Evolutionary conservation across 2,797 vertebrate genomes (phyloP).

Genomic region (Gobionotothen gibberifrons): DNA sequence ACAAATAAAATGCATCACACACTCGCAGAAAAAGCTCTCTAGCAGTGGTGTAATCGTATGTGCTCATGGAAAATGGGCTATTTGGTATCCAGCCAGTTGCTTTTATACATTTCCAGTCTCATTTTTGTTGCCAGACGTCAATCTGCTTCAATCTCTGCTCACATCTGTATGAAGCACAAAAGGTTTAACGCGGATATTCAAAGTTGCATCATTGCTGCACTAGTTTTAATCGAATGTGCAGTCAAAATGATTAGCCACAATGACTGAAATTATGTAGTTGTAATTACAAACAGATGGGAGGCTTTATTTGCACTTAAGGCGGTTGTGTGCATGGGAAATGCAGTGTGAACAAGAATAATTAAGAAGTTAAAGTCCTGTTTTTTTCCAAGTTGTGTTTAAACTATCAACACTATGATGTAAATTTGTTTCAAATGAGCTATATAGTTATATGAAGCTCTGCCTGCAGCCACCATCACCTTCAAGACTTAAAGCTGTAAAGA

Average conservation of each 20-base stretch:
- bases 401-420: conserved; percentile 96
- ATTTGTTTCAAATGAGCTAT: conserved; percentile 98
- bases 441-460: conserved; percentile 93
- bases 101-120: conserved; percentile 40
- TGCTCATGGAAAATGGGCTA: conserved; percentile 92
- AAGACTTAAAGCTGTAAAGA: conserved; percentile 40
- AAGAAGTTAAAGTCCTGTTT: conserved; percentile 96
- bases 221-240: conserved; percentile 99
- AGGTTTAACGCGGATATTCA: conserved; percentile 48
- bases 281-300: conserved; percentile 99
- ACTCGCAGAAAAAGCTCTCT: conserved; percentile 86
- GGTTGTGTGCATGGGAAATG: conserved; percentile 95
- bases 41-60: conserved; percentile 91
- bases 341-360: conserved; percentile 99
- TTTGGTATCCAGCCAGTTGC: conserved; percentile 58
- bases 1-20: conserved; percentile 93
- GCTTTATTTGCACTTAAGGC: conserved; percentile 99
- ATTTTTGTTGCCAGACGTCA: conserved; percentile 34
- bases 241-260: conserved; percentile 99
- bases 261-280: conserved; percentile 99
- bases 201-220: conserved; percentile 80
- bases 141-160: conserved; percentile 31
- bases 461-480: conserved; percentile 53
- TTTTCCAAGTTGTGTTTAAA: conserved; percentile 90
- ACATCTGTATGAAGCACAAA: conserved; percentile 42